Evolutionary conservation across 2,797 vertebrate species (phyloP), one percentile per base, ranked within the genome.

Genomic region (Gobionotothen gibberifrons): DNA sequence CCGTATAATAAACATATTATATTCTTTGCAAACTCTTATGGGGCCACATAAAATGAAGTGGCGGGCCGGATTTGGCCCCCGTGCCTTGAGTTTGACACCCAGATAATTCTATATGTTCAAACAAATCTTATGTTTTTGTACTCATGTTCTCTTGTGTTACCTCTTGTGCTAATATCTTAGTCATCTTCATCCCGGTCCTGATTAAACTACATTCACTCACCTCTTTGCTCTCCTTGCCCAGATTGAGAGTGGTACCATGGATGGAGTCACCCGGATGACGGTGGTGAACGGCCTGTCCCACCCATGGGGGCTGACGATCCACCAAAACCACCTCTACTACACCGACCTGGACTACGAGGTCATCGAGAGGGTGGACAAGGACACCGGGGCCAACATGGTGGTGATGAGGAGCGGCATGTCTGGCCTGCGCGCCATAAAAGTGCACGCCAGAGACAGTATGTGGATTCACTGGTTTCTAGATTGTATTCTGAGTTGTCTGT

Each of bases 221-320:
- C 9, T 42, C 4, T 51, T 56, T 60, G 6, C 40, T 12, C 29
- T 58, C n/a, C 15, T 32, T 62, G 4, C 47, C 21, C 76, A 95
- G 94, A 95, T 95, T 14, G 92, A 95, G 73, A 53, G 82, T 22
- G 94, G 94, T 62, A 93, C 92, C 14, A 93, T 95, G 94, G 92
- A 93, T 6, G 93, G 94, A 8, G 71, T 65, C 3, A 75, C 53
- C 56, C 86, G 92, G 19, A 19, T 85, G 66, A 92, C 78, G 0
- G 79, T 94, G 36, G 93, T 95, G 77, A 92, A 81, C 1, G 72
- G 88, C 22, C 86, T 95, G 56, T 95, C 94, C 16, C 85, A 88
- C 26, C 94, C 94, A 0, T 93, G 93, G 92, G 94, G 94, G 1
- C 74, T 95, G 66, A 85, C 91, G 0, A 57, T 95, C 54, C 57